Evolutionary conservation across 2,888 invertebrate species (phyloP), one percentile per base, ranked within the genome.

Genomic region (Halictus ligatus): DNA sequence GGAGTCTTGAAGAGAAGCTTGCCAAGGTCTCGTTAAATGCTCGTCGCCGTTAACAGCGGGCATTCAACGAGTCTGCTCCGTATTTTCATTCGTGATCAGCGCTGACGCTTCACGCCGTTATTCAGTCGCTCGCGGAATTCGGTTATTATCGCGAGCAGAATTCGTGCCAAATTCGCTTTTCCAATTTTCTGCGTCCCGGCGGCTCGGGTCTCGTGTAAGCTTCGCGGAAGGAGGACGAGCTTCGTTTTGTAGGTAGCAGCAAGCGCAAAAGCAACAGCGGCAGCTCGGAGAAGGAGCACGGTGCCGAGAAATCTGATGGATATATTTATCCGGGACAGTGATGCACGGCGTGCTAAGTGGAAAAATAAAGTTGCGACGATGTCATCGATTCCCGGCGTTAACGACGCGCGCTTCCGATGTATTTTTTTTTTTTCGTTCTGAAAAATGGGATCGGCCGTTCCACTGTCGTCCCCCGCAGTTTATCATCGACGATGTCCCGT

Each of bases 301-400:
- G 40, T 58, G 75, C 64, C 50, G 67, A 35, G 76, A 50, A 82
- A 48, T 81, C 81, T 13, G 67, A 35, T 25, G 84, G 74, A 84
- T 84, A 74, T 21, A 84, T 84, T 64, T 84, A 82, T 48, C 54
- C 67, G 18, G 43, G 84, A 82, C 82, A 78, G 77, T 82, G 82
- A 84, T 78, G 58, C 83, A 74, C 84, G 77, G n/a, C 77, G 43
- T 43, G 84, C 74, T 84, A 84, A 84, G 83, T 83, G 84, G 84
- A 84, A 83, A 82, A 83, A 84, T 75, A 84, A 78, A 83, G 69
- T 84, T 78, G 58, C 84, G 50, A 74, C 74, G 83, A 76, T 84
- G 69, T 82, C 83, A 84, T 84, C 83, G 84, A 77, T 84, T 84
- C 40, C 81, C 35, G 35, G 35, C 83, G 81, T 77, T 81, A 83